Percentiles rank a stretch among this genome's conserved stretches.
phyloP scores from a whole-genome alignment of 2,888 invertebrate genomes.

The Gymnoscelis rufifasciata region DNA sequence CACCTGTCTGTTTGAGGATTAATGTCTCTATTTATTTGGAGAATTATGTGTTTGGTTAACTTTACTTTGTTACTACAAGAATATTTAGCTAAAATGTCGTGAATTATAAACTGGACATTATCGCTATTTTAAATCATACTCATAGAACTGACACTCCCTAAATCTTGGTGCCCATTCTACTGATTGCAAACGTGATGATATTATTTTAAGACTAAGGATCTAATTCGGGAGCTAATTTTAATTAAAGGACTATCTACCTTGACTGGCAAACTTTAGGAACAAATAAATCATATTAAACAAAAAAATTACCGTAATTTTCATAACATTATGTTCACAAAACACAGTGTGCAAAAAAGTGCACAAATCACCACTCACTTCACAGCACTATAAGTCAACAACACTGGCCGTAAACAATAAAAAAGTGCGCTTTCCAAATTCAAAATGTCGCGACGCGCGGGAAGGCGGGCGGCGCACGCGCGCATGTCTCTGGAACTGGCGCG shows the following conservation, averaged over 20 bases:
- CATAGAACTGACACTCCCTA: too few relatives aligned
- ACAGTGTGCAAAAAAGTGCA: constrained; percentile 40
- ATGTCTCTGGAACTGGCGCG: constrained; percentile 59
- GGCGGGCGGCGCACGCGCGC: constrained; percentile 58
- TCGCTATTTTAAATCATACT: too few relatives aligned
- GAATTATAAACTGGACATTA: too few relatives aligned
- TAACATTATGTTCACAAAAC: constrained; percentile 39
- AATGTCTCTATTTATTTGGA: neutral
- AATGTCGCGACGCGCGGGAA: constrained; percentile 52
- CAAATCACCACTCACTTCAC: constrained; percentile 31
- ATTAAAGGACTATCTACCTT: too few relatives aligned
- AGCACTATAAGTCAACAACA: constrained; percentile 39
- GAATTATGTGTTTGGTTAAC: neutral
- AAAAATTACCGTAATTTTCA: constrained; percentile 40
- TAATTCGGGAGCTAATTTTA: too few relatives aligned
- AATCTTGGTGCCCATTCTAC: too few relatives aligned
- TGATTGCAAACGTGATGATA: too few relatives aligned
- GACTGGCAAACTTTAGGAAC: too few relatives aligned
- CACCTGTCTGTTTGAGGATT: constrained; percentile 3
- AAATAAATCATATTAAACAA: constrained; percentile 1
- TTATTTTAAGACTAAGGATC: too few relatives aligned
- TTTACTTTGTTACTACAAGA: neutral
- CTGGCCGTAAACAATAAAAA: constrained; percentile 31
- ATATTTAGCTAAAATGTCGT: too few relatives aligned
- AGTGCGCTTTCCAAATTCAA: constrained; percentile 40